Base-by-base conservation (phyloP, 2,888 invertebrate genomes). In the Athrips mouffetella region DNA sequence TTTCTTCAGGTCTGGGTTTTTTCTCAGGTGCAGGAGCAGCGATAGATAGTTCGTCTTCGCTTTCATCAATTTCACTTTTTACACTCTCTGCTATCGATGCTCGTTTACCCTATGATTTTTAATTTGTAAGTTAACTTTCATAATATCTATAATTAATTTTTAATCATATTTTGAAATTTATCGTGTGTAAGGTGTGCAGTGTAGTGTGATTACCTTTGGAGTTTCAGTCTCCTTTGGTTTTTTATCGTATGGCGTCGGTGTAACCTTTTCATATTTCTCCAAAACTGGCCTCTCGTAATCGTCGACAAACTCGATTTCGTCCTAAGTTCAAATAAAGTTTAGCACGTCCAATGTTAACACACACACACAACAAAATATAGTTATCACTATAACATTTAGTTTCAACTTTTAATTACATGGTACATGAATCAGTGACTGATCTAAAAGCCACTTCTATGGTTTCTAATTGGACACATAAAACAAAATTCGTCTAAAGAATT, bases 281-380 rank as follows among this genome's bases (percentile, higher is more conserved):
- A 94, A 85, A 45, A 91, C 92, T 1, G 94, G 92, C 65, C 94
- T 90, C 73, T 94, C 94, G 78, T 95, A 95, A 86, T 95, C 94
- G 45, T 93, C 92, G 68, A 87, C 84, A 70, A 89, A 89, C 68
- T 89, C 88, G 73, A 87, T 64, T 71, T 73, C 72, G 51, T 81
- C 88, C 88, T 88, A 87, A 63, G 75, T 75, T 69, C 62, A 80
- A 81, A 78, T 60, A 76, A 53, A 70, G 46, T 80, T 83, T 79
- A 82, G 70, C 80, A 83, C 82, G 69, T 70, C 50, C 58, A 63
- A 45, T 63, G 76, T 78, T 76, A 78, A 70, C 65, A 76, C 76
- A 68, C n/a, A 63, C 63, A 72, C 69, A 63, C 63, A 60, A 60
- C 57, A 63, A 51, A 59, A 56, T 57, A 47, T 48, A 60, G 72